Evolutionary conservation across 37 sponge, comb jelly and placozoan species (phyloP).

Genomic region (Beroe forskalii): DNA sequence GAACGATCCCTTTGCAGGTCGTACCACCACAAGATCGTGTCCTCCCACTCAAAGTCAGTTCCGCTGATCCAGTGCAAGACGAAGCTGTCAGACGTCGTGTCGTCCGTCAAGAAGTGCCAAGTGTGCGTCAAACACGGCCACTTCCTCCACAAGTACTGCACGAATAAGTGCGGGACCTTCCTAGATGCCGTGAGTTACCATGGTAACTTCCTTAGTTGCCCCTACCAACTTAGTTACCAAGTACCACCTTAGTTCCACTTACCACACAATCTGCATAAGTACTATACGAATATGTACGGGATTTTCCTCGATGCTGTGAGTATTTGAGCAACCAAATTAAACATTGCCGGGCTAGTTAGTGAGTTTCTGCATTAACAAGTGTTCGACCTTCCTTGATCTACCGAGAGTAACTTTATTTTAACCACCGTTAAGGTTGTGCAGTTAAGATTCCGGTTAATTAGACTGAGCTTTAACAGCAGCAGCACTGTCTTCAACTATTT

Average conservation of each 20-base stretch:
- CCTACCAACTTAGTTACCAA: not conserved
- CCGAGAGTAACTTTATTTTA: too few species aligned
- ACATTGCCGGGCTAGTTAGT: too few species aligned
- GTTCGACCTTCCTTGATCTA: too few species aligned
- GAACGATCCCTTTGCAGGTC: too few species aligned
- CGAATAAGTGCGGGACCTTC: not conserved
- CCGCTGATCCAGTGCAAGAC: not conserved
- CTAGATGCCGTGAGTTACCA: conserved; percentile 9
- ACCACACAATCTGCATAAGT: not conserved
- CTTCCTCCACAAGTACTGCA: conserved; percentile 36
- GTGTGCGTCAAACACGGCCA: conserved; percentile 6
- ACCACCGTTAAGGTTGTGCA: too few species aligned
- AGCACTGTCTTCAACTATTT: too few species aligned
- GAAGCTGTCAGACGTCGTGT: not conserved
- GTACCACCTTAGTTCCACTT: not conserved
- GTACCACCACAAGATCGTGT: conserved; percentile 36
- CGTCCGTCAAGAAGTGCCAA: not conserved
- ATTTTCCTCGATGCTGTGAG: too few species aligned
- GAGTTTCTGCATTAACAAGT: too few species aligned
- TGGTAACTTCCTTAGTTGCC: not conserved
- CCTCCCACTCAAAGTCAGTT: not conserved
- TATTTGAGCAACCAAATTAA: too few species aligned
- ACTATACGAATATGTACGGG: not conserved
- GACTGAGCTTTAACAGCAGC: too few species aligned
- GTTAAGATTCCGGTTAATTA: too few species aligned